These are phyloP conservation scores for Lamellibrachia satsuma DNA, from an alignment of 2,888 invertebrate genomes.

Conservation along the genomic window DNA sequence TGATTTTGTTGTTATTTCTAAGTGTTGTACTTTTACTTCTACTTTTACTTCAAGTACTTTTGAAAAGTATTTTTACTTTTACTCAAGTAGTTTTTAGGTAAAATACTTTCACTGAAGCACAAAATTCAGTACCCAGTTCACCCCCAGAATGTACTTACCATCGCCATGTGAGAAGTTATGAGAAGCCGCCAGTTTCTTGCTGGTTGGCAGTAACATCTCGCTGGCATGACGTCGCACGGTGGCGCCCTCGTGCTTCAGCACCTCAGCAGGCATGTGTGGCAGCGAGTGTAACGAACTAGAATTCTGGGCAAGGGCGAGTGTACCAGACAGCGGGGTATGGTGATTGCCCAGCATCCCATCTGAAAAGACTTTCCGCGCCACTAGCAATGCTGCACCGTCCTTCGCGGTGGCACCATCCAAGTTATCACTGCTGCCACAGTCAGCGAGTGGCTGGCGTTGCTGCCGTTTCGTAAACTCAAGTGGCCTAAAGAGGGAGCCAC, in stretches of 20 bases:
- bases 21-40: no score
- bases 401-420: neutral
- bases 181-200: neutral
- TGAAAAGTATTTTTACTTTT: no score
- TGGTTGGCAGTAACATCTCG: neutral
- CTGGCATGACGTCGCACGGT: constrained; percentile 19
- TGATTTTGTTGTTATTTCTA: no score
- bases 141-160: neutral
- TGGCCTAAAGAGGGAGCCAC: constrained; percentile 90
- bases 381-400: neutral
- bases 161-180: neutral
- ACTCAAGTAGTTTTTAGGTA: no score
- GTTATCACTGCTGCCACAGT: neutral
- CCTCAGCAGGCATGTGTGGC: neutral
- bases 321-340: neutral
- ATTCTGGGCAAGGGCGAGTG: neutral
- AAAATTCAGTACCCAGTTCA: no score
- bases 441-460: constrained; percentile 1
- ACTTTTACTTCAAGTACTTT: no score
- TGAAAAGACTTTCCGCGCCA: neutral
- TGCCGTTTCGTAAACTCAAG: constrained; percentile 68
- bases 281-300: neutral
- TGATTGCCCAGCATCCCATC: neutral
- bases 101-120: no score
- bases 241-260: neutral